These are phyloP conservation scores for Amblyjoppa fuscipennis DNA, from an alignment of 2,888 invertebrate genomes.

Conservation along the genomic window DNA sequence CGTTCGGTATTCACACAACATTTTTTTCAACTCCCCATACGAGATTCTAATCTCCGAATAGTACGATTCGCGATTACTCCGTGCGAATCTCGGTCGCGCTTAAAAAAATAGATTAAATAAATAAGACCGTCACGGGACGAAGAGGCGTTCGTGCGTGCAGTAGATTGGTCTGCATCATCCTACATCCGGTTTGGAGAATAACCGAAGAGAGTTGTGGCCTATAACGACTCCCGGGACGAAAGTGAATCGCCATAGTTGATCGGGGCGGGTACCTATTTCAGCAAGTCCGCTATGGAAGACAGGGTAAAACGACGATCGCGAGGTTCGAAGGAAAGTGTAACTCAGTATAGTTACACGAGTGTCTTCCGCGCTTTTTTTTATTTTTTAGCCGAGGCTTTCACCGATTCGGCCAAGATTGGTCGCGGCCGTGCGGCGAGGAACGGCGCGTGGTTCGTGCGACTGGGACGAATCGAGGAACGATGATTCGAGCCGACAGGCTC, in stretches of 20 bases:
- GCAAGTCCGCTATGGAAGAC: slow-evolving; percentile 1
- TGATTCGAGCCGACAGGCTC: slow-evolving; percentile 29
- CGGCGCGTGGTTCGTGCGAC: background rate
- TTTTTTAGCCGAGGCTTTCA: slow-evolving; percentile 55
- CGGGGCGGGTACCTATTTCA: slow-evolving; percentile 71
- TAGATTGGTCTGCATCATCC: slow-evolving; percentile 40
- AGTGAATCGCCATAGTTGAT: slow-evolving; percentile 77
- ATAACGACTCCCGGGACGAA: slow-evolving; percentile 70
- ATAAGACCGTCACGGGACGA: slow-evolving; percentile 29
- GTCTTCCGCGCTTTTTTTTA: slow-evolving; percentile 22
- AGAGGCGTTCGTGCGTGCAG: slow-evolving; percentile 49
- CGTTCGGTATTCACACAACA: background rate
- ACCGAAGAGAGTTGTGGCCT: slow-evolving; percentile 50
- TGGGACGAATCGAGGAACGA: slow-evolving; percentile 21
- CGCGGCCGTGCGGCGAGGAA: background rate
- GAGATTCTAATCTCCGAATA: background rate
- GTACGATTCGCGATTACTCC: background rate
- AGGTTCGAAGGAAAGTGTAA: slow-evolving; percentile 5
- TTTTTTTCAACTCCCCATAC: background rate
- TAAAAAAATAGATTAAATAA: background rate
- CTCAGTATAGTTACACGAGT: background rate
- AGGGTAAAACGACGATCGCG: slow-evolving; percentile 22
- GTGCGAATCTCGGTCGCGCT: slow-evolving; percentile 6
- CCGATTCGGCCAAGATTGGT: slow-evolving; percentile 53
- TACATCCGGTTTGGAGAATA: slow-evolving; percentile 64